These are phyloP conservation scores for Eurystomus gularis DNA, from an alignment of 2,113 vertebrate genomes.

Conservation along the genomic window DNA sequence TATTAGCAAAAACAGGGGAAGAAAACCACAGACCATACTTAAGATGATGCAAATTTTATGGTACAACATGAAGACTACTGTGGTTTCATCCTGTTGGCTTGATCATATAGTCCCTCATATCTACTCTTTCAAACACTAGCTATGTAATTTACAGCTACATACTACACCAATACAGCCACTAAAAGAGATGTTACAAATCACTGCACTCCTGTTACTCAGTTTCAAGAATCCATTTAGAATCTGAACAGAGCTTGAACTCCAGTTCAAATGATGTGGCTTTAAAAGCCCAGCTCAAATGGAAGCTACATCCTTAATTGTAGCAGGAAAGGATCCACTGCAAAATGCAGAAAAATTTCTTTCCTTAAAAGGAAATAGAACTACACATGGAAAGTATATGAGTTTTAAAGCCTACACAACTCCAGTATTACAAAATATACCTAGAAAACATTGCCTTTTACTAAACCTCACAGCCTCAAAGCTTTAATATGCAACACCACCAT, in stretches of 20 bases:
- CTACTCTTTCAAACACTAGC: background rate
- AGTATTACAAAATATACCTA: background rate
- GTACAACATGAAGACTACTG: background rate
- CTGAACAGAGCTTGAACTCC: background rate
- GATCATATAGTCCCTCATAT: background rate
- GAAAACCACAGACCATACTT: background rate
- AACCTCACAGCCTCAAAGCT: background rate
- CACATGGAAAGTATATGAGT: background rate
- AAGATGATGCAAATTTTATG: background rate
- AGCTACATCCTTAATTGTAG: background rate
- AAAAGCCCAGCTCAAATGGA: background rate
- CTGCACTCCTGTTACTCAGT: background rate
- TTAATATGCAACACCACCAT: background rate
- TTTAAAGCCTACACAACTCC: background rate
- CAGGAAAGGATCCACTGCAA: background rate
- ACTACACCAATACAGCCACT: background rate
- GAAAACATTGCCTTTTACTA: background rate
- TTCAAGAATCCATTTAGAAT: background rate
- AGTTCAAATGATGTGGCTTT: background rate
- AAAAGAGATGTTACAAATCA: background rate
- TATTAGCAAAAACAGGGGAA: background rate
- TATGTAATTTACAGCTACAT: background rate
- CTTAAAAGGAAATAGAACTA: background rate
- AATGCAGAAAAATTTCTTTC: background rate
- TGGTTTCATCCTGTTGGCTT: background rate